phyloP scores from a whole-genome alignment of 2,113 vertebrate species.

The Coptodon bakossiorum region DNA sequence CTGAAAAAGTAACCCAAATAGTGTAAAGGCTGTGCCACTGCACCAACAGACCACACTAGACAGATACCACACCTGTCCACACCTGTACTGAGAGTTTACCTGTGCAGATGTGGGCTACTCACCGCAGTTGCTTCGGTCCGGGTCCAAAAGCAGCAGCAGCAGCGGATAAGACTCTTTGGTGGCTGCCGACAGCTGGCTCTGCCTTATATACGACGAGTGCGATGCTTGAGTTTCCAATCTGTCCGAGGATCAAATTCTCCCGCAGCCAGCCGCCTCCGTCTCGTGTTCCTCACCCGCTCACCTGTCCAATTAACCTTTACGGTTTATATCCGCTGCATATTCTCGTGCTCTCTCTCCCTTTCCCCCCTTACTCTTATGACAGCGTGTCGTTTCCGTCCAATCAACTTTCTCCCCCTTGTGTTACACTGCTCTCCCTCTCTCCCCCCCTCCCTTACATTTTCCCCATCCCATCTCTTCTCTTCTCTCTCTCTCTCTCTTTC shows the following conservation, averaged over 20 bases:
- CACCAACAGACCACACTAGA: not conserved
- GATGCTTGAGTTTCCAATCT: conserved; percentile 82
- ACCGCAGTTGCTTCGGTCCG: conserved; percentile 53
- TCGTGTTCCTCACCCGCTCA: conserved; percentile 83
- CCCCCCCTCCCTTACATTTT: not conserved
- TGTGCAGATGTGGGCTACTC: conserved; percentile 32
- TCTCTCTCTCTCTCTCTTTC: not conserved
- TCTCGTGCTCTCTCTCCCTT: not conserved
- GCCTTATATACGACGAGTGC: conserved; percentile 82
- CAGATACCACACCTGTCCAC: not conserved
- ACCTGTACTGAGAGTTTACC: not conserved
- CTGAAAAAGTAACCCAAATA: not conserved
- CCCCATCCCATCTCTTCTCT: not conserved
- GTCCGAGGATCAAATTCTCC: conserved; percentile 84
- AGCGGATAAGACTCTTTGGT: conserved; percentile 53
- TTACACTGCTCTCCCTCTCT: not conserved
- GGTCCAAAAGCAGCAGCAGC: conserved; percentile 49
- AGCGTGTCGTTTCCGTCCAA: conserved; percentile 7
- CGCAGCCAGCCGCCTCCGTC: conserved; percentile 64
- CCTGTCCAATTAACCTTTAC: conserved; percentile 82
- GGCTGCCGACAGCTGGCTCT: conserved; percentile 19
- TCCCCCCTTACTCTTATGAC: not conserved
- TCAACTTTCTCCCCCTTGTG: not conserved
- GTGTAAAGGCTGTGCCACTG: not conserved
- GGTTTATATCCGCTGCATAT: conserved; percentile 70